Conservation (phyloP, 2,797 vertebrate genomes). For the Chaetodon trifasciatus region DNA sequence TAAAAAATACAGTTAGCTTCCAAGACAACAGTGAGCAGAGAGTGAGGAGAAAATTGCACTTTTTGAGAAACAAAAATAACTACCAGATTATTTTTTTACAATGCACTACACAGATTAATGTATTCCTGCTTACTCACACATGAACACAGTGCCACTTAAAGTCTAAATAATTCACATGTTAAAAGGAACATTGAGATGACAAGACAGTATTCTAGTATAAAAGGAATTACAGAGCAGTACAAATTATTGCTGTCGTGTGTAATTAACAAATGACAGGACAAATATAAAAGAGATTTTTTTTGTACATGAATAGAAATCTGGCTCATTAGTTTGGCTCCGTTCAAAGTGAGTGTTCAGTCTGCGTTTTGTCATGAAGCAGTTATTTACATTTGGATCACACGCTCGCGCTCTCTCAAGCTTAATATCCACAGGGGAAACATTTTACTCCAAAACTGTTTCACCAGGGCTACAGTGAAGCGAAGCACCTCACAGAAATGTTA, state of each 20-base stretch:
- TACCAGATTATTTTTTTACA: conserved; percentile 20
- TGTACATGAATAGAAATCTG: conserved; percentile 18
- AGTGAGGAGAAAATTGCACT: conserved; percentile 63
- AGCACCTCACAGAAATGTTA: not conserved
- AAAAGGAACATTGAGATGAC: conserved; percentile 38
- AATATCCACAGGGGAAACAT: conserved; percentile 10
- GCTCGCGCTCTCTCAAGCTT: conserved; percentile 1
- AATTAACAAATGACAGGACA: conserved; percentile 7
- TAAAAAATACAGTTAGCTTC: conserved; percentile 54
- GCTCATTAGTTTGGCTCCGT: conserved; percentile 33
- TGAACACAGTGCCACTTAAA: conserved; percentile 31
- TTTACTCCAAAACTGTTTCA: conserved; percentile 11
- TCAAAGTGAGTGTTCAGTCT: conserved; percentile 19
- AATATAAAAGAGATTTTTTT: not conserved
- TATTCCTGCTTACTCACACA: conserved; percentile 31
- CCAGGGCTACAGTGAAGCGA: conserved; percentile 5
- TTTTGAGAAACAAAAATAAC: conserved; percentile 52
- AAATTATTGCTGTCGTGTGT: not conserved
- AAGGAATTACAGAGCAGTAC: conserved; percentile 28
- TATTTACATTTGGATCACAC: conserved; percentile 24
- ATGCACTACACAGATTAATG: conserved; percentile 44
- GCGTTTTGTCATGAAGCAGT: conserved; percentile 21
- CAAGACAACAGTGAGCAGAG: conserved; percentile 45
- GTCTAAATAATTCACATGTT: conserved; percentile 46
- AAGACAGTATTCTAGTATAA: conserved; percentile 8